Percentiles rank a stretch among this genome's conserved stretches.
Conservation (phyloP, 64 coral and sea anemone genomes). For the Cladopsammia gracilis region DNA sequence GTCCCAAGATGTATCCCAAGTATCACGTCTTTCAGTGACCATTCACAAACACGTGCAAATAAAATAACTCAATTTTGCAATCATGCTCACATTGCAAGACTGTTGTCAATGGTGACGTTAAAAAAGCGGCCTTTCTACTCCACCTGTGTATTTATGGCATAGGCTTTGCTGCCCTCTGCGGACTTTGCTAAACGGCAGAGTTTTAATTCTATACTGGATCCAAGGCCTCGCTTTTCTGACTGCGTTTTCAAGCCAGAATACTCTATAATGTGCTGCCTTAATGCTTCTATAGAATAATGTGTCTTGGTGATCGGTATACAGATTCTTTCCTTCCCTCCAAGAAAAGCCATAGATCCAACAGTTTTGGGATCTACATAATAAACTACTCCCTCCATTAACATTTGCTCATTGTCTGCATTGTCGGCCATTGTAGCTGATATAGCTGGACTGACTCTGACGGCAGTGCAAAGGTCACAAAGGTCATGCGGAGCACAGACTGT, state of each 20-base stretch:
- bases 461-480: neutral
- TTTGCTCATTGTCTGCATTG: neutral
- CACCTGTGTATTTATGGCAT: conserved; percentile 36
- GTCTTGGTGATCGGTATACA: neutral
- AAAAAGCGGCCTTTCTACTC: too few species aligned
- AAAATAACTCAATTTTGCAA: too few species aligned
- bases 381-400: neutral
- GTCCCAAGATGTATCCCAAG: too few species aligned
- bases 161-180: conserved; percentile 36
- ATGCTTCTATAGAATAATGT: neutral
- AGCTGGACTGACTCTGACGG: neutral
- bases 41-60: too few species aligned
- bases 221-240: conserved; percentile 19
- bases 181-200: conserved; percentile 28
- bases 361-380: conserved; percentile 30
- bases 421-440: neutral
- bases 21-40: too few species aligned
- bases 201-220: conserved; percentile 35
- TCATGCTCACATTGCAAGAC: too few species aligned
- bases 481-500: too few species aligned
- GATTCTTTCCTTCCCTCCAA: conserved; percentile 41
- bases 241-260: neutral
- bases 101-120: too few species aligned
- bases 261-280: neutral
- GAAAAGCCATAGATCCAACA: neutral